Evolutionary conservation across 2,797 vertebrate species (phyloP).

Genomic region (Protonibea diacanthus): DNA sequence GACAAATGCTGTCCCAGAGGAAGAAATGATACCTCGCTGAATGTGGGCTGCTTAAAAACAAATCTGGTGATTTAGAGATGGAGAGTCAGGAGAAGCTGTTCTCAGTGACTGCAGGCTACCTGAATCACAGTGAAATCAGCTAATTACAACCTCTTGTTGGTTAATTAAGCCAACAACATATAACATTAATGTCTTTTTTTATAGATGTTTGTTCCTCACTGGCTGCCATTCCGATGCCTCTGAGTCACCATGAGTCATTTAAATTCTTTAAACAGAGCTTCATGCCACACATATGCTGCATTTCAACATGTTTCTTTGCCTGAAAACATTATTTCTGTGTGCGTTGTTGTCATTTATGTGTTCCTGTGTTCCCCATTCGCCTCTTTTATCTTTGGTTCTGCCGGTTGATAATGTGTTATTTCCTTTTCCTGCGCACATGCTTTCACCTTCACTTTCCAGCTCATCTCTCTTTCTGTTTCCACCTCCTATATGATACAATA

Average conservation of each 20-base stretch:
- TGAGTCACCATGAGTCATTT: not conserved
- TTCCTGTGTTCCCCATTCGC: not conserved
- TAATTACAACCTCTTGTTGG: too few species aligned
- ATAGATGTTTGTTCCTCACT: too few species aligned
- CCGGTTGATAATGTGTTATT: slow-evolving; percentile 9
- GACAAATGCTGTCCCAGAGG: slow-evolving; percentile 34
- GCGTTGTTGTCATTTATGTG: not conserved
- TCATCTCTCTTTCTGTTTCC: too few species aligned
- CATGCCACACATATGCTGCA: too few species aligned
- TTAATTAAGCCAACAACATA: too few species aligned
- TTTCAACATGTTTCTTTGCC: not conserved
- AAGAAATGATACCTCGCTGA: slow-evolving; percentile 6
- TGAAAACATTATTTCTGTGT: not conserved
- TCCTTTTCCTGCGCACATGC: slow-evolving; percentile 22
- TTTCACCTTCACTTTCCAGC: not conserved
- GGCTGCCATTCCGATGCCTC: too few species aligned
- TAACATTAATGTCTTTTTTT: not conserved
- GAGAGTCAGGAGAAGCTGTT: slow-evolving; percentile 6
- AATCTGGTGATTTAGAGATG: not conserved
- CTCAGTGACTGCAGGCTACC: not conserved
- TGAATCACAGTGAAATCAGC: not conserved
- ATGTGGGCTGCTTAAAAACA: slow-evolving; percentile 13
- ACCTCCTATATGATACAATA: not conserved
- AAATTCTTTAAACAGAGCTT: not conserved
- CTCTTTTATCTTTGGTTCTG: slow-evolving; percentile 15